Conservation (phyloP, 2,113 vertebrate species). For the Sakesphorus luctuosus region DNA sequence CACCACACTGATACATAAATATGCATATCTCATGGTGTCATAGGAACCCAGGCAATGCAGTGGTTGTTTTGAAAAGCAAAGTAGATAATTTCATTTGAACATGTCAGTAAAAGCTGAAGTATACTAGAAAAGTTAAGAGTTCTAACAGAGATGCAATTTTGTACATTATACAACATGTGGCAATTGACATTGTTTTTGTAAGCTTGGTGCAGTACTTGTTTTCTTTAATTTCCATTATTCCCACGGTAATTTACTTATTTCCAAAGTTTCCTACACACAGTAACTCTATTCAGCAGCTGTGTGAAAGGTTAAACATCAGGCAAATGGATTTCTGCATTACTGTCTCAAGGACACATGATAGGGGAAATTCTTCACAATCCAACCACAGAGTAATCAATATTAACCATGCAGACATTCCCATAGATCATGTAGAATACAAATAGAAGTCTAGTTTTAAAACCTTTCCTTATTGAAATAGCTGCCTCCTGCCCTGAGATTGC, state of each 20-base stretch:
- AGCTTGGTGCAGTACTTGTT: conserved; percentile 34
- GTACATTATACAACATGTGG: not conserved
- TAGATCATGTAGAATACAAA: conserved; percentile 24
- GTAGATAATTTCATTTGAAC: not conserved
- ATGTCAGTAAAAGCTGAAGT: not conserved
- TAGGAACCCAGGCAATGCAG: not conserved
- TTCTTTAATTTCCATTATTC: conserved; percentile 69
- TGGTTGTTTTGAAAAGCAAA: conserved; percentile 5
- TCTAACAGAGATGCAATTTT: not conserved
- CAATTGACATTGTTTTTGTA: conserved; percentile 49
- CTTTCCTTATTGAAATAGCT: not conserved
- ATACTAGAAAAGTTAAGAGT: not conserved
- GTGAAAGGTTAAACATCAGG: conserved; percentile 67
- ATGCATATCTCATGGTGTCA: not conserved
- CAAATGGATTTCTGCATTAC: conserved; percentile 73
- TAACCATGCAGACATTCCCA: not conserved
- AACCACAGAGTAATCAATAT: conserved; percentile 62
- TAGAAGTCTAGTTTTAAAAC: not conserved
- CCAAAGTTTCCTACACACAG: conserved; percentile 20
- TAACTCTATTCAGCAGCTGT: conserved; percentile 61
- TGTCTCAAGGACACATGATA: conserved; percentile 64
- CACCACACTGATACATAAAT: not conserved
- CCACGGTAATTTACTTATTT: conserved; percentile 44
- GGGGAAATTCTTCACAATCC: conserved; percentile 33
- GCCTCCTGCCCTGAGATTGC: not conserved